Conservation (phyloP, 2,888 invertebrate genomes). For the Amphipyra tragopoginis region DNA sequence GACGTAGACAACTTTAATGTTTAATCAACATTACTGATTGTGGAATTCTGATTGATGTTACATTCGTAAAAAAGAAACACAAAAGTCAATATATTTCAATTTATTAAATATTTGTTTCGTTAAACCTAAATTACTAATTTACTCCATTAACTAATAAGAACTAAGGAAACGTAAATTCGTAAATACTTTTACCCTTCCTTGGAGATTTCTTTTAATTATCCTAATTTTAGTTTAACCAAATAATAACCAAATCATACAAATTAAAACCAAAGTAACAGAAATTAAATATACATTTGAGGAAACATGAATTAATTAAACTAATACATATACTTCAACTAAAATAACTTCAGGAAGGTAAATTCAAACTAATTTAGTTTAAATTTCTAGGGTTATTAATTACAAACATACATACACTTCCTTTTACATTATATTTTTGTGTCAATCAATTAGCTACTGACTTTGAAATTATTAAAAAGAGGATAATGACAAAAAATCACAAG, state of each 20-base stretch:
- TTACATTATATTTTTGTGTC: slow-evolving; percentile 14
- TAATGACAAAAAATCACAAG: no score
- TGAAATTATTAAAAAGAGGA: not conserved
- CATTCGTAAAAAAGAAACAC: not conserved
- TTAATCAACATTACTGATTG: no score
- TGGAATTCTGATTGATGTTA: not conserved
- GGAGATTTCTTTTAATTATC: slow-evolving; percentile 38
- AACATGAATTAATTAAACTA: slow-evolving; percentile 53
- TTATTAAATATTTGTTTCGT: slow-evolving; percentile 59
- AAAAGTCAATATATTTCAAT: slow-evolving; percentile 32
- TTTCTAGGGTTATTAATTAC: slow-evolving; percentile 38
- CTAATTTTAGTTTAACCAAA: slow-evolving; percentile 49
- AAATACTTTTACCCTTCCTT: slow-evolving; percentile 49
- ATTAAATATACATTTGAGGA: slow-evolving; percentile 48
- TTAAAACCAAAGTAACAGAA: slow-evolving; percentile 56
- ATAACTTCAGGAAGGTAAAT: slow-evolving; percentile 46
- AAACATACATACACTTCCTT: slow-evolving; percentile 31
- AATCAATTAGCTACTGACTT: slow-evolving; percentile 37
- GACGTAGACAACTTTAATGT: no score
- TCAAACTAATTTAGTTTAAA: slow-evolving; percentile 48
- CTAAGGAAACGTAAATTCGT: slow-evolving; percentile 44
- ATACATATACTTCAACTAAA: slow-evolving; percentile 48
- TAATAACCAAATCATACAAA: slow-evolving; percentile 42
- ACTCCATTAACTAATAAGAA: slow-evolving; percentile 54
- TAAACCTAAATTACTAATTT: slow-evolving; percentile 51